A percentile compares a stretch with the other conserved stretches of the same genome.
Evolutionary conservation across 2,888 invertebrate genomes (phyloP).

Genomic region (Chaitophorus viminalis): DNA sequence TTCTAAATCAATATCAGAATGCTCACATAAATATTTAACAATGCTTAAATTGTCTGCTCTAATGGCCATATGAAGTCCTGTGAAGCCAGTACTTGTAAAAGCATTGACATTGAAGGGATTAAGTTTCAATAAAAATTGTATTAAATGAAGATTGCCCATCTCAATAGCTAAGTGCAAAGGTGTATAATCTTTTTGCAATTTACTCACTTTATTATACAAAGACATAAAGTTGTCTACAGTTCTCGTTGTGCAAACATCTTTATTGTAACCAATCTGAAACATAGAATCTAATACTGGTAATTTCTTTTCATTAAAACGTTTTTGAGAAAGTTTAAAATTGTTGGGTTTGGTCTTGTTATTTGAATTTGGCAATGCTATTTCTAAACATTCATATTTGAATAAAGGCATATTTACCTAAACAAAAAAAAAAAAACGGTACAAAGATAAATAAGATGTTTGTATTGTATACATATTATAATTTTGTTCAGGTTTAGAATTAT

Average conservation of each 20-base stretch:
- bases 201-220: conserved; percentile 49
- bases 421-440: conserved; percentile 10
- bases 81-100: conserved; percentile 49
- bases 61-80: conserved; percentile 56
- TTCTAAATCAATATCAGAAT: conserved; percentile 52
- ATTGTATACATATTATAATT: not conserved
- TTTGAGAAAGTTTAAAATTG: conserved; percentile 40
- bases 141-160: conserved; percentile 49
- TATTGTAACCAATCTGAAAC: conserved; percentile 50
- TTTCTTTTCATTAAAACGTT: conserved; percentile 32
- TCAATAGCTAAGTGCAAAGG: conserved; percentile 55
- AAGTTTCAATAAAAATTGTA: conserved; percentile 55
- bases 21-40: conserved; percentile 55
- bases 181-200: conserved; percentile 53
- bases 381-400: conserved; percentile 38
- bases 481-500: not conserved
- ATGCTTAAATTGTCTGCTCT: conserved; percentile 37
- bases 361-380: conserved; percentile 11
- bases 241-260: conserved; percentile 1
- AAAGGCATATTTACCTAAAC: conserved; percentile 39
- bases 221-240: conserved; percentile 50
- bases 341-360: conserved; percentile 30
- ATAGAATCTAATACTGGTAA: conserved; percentile 46
- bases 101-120: conserved; percentile 43
- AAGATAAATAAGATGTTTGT: not conserved